Evolutionary conservation across 2,888 invertebrate genomes (phyloP).

Genomic region (Choreutis nemorana): DNA sequence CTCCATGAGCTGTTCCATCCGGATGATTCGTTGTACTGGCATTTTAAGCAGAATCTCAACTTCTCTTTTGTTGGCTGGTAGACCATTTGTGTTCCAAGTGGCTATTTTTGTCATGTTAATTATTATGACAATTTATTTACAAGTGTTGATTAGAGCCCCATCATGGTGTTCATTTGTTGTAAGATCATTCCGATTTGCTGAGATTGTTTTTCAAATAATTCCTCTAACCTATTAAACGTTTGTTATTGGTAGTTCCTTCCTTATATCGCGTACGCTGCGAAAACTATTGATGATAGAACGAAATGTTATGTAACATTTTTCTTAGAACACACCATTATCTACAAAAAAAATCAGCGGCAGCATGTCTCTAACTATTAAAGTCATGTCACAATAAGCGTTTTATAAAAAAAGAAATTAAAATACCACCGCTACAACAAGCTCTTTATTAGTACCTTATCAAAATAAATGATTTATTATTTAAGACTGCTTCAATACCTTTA

Average conservation of each 20-base stretch:
- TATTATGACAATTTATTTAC: background rate
- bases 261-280: too few species aligned
- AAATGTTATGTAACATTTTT: too few species aligned
- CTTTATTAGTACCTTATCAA: too few species aligned
- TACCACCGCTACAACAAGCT: too few species aligned
- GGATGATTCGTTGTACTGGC: constrained; percentile 15
- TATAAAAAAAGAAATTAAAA: too few species aligned
- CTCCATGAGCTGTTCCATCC: constrained; percentile 15
- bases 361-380: too few species aligned
- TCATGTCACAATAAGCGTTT: too few species aligned
- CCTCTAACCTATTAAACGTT: background rate
- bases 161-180: constrained; percentile 7
- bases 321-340: too few species aligned
- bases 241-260: background rate
- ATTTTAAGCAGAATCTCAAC: constrained; percentile 6
- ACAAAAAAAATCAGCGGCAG: too few species aligned
- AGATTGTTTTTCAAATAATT: constrained; percentile 5
- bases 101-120: constrained; percentile 8
- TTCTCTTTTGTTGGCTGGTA: constrained; percentile 10
- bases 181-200: constrained; percentile 6
- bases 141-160: constrained; percentile 1
- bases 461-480: too few species aligned
- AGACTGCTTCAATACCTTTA: too few species aligned
- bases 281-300: too few species aligned
- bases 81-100: constrained; percentile 16